Base-by-base conservation (phyloP, 2,113 vertebrate genomes). In the Ellobius talpinus region DNA sequence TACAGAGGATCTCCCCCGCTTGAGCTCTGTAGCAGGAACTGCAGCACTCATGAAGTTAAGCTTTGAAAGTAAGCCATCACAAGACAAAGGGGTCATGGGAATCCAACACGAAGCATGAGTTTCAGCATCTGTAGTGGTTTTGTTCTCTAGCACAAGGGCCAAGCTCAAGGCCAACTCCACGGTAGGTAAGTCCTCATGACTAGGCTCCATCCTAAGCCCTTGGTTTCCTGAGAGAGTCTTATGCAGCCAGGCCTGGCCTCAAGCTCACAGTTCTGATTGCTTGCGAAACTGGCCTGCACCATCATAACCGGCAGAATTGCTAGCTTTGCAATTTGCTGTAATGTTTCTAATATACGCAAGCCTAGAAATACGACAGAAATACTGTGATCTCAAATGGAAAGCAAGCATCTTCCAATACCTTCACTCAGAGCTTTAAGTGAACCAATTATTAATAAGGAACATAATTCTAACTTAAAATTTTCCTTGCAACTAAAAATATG, bases 361-460 rank as follows among this genome's bases (percentile, higher is more conserved):
- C 50, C 77, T 89, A 39, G 50, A 85, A 76, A 91, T 3, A 39
- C 4, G 68, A 87, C 61, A 24, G 79, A 77, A 65, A 77, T 68
- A 42, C 3, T 81, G 21, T 29, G 19, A 13, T 42, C 3, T 24
- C 31, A 3, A 85, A 29, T 31, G 33, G 26, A 55, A 82, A 68
- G 52, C 58, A 58, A 39, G 77, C 7, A 45, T 29, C 4, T 13
- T 9, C 26, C 61, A 39, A 8, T 65, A 45, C 52, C 79, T 93
- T 93, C 73, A 19, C 42, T 52, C 0, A 11, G 87, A 50, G 36
- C 1, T 91, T 81, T 79, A 81, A 72, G 58, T 72, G 55, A 93
- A 70, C 29, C 7, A 14, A 77, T 87, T 68, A 90, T 79, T 77
- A 95, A 82, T 31, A 42, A 91, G 10, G 23, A 93, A 86, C 89